Evolutionary conservation across 23 tunicate species (phyloP), one percentile per base, ranked within the genome.

Genomic region (Diplosoma virens): DNA sequence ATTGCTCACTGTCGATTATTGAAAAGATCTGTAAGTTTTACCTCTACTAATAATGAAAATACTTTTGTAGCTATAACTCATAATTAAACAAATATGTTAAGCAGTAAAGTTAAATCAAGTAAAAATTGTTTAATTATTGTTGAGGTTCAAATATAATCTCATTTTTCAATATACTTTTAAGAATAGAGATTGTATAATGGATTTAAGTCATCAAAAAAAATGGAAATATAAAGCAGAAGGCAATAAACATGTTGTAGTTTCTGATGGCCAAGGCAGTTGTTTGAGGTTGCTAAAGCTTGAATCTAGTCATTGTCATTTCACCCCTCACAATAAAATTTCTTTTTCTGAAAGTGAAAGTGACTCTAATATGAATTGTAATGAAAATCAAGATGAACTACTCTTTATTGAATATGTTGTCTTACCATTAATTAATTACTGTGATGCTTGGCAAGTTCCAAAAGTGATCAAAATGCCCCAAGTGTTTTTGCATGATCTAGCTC

Each of bases 221-320:
- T 92, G 97, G 97, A 81, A 70, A 22, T 92, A 92, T 58, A 81
- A 76, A 81, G 97, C 92, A 25, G 97, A 92, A 77, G 97, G 97
- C 24, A 92, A 92, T 61, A 56, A 87, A 25, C 97, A 92, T 69
- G 58, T 92, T 59, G 89, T 92, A 25, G 80, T 92, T 11, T 52
- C 77, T 14, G 69, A 92, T 59, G 75, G 68, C 20, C 66, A 74
- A 46, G 85, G 93, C 25, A 80, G 70, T 59, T 91, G 89, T 33
- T 70, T 92, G 6, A 75, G 97, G 2, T 71, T 92, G 27, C 71
- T 54, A 52, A 90, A 90, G 59, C 20, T 14, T 18, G 59, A 77
- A 25, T 30, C 22, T 41, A 69, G 29, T 24, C n/a, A 7, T n/a
- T 64, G 27, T 29, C 34, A 64, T 25, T 64, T 35, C 36, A 11